Conservation (phyloP, 2,113 vertebrate genomes). For the Corythoichthys haematopterus region DNA sequence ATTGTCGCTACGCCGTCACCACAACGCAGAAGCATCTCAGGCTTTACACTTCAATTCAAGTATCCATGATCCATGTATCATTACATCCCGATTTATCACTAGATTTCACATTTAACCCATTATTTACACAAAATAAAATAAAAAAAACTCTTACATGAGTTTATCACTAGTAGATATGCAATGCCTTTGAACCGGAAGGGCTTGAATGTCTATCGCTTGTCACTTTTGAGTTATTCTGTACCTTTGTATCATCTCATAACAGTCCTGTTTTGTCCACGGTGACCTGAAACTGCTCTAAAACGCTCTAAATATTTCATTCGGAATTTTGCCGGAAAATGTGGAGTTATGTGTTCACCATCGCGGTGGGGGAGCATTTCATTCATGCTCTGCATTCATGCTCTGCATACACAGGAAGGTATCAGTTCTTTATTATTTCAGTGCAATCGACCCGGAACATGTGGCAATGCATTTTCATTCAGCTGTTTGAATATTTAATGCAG, state of each 20-base stretch:
- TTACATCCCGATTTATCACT: too few species aligned
- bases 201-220: neutral
- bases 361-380: conserved; percentile 15
- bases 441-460: conserved; percentile 38
- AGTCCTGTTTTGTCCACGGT: neutral
- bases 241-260: neutral
- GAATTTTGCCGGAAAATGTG: conserved; percentile 17
- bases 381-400: conserved; percentile 26
- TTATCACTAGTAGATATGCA: too few species aligned
- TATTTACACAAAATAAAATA: too few species aligned
- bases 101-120: too few species aligned
- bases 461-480: conserved; percentile 47
- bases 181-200: too few species aligned
- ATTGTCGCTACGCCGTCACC: too few species aligned
- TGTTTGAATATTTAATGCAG: conserved; percentile 68
- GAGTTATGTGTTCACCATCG: neutral
- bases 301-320: conserved; percentile 63
- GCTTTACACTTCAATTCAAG: too few species aligned
- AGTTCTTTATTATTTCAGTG: conserved; percentile 64
- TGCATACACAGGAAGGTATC: conserved; percentile 51
- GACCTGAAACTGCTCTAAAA: conserved; percentile 27
- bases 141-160: too few species aligned
- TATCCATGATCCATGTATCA: too few species aligned
- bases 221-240: neutral
- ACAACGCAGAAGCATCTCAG: too few species aligned